Percentiles rank a stretch among this genome's conserved stretches.
These are phyloP conservation scores for Oreochromis mossambicus DNA, from an alignment of 2,797 vertebrate species.

Conservation along the genomic window DNA sequence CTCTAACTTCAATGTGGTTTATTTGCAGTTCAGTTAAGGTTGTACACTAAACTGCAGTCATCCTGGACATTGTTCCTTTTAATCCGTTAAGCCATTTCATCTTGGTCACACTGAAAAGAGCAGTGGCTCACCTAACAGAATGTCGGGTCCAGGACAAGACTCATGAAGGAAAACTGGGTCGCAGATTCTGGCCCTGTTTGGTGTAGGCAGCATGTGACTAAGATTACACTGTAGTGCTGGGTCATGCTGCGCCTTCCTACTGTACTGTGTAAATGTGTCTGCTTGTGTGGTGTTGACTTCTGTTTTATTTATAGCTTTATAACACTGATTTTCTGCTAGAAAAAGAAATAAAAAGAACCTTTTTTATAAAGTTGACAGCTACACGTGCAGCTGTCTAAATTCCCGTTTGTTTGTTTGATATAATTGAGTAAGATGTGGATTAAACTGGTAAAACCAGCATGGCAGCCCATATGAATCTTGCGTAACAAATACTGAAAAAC, in stretches of 20 bases:
- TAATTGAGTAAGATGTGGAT: neutral
- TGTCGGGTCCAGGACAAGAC: neutral
- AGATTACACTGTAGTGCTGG: slow-evolving; percentile 56
- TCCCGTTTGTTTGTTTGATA: neutral
- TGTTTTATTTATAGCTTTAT: neutral
- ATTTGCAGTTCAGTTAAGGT: neutral
- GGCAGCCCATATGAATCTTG: neutral
- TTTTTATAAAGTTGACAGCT: neutral
- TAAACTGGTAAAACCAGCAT: neutral
- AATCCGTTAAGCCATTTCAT: neutral
- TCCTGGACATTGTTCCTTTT: neutral
- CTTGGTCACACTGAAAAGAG: neutral
- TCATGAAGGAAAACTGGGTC: slow-evolving; percentile 36
- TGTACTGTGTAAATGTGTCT: slow-evolving; percentile 24
- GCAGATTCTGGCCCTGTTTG: slow-evolving; percentile 44
- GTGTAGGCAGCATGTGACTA: slow-evolving; percentile 53
- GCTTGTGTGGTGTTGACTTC: neutral
- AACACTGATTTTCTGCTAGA: neutral
- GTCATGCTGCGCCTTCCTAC: slow-evolving; percentile 40
- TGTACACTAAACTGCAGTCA: neutral
- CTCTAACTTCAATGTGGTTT: neutral
- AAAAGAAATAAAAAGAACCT: neutral
- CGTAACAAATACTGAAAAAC: neutral
- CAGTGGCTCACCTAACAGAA: slow-evolving; percentile 11
- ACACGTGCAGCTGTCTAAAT: neutral